Percentiles rank a stretch among this genome's conserved stretches.
Evolutionary conservation across 2,797 vertebrate species (phyloP).

Genomic region (Chiloscyllium punctatum): DNA sequence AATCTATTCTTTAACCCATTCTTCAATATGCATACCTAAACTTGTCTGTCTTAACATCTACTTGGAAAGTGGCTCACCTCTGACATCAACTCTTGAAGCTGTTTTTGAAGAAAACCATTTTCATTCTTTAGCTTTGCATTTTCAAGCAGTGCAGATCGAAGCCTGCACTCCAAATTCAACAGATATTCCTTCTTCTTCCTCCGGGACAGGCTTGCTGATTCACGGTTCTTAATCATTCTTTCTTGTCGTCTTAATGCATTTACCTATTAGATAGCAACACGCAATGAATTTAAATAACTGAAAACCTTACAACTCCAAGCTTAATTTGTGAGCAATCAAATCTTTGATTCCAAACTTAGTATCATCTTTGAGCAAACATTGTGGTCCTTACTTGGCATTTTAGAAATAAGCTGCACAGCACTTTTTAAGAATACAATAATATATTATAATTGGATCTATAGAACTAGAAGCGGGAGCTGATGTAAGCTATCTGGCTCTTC

Average conservation of each 20-base stretch:
- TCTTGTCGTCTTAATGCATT: constrained; percentile 80
- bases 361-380: neutral
- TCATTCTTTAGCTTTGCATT: constrained; percentile 82
- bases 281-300: neutral
- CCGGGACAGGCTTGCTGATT: constrained; percentile 87
- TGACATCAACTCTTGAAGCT: constrained; percentile 76
- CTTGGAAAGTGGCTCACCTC: constrained; percentile 63
- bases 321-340: neutral
- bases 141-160: constrained; percentile 77
- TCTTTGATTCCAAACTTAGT: neutral
- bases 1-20: neutral
- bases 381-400: neutral
- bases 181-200: constrained; percentile 95
- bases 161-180: constrained; percentile 73
- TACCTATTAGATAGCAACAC: constrained; percentile 52
- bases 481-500: neutral
- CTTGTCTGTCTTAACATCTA: neutral
- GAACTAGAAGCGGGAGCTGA: neutral
- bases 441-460: neutral
- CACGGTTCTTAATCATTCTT: constrained; percentile 94
- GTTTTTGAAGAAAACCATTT: constrained; percentile 80
- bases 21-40: neutral
- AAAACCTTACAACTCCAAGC: neutral
- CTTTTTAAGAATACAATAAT: neutral
- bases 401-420: neutral